These are phyloP conservation scores for Syngnathus acus DNA, from an alignment of 2,797 vertebrate species.

Conservation along the genomic window DNA sequence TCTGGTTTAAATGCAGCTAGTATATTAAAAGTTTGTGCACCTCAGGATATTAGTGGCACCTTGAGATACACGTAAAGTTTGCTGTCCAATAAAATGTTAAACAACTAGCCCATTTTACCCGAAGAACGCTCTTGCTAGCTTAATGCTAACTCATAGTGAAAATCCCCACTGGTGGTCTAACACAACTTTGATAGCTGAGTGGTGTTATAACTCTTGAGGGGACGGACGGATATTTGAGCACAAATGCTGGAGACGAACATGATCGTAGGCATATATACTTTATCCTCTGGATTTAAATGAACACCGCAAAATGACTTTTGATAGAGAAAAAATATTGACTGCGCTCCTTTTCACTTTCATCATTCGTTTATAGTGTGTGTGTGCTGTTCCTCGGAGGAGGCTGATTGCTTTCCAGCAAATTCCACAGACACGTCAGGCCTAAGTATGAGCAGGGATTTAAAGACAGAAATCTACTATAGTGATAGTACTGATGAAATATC, in stretches of 20 bases:
- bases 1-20: not conserved
- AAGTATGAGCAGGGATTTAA: slow-evolving; percentile 55
- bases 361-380: slow-evolving; percentile 24
- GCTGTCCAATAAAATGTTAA: no score
- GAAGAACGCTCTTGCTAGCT: not conserved
- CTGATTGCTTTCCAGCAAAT: slow-evolving; percentile 55
- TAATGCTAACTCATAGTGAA: no score
- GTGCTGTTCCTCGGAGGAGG: slow-evolving; percentile 29
- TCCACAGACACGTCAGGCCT: slow-evolving; percentile 48
- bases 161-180: not conserved
- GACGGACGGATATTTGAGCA: no score
- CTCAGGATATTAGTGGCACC: no score
- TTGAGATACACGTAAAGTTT: no score
- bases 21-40: no score
- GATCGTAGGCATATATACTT: no score
- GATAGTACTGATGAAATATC: slow-evolving; percentile 57
- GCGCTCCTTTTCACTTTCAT: slow-evolving; percentile 14
- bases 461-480: slow-evolving; percentile 50
- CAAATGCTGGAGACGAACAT: no score
- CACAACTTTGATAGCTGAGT: not conserved
- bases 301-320: not conserved
- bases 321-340: not conserved
- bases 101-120: not conserved
- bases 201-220: no score
- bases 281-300: no score